A percentile compares a stretch with the other conserved stretches of the same genome.
Conservation (phyloP, 2,113 vertebrate genomes). For the Panthera uncia region DNA sequence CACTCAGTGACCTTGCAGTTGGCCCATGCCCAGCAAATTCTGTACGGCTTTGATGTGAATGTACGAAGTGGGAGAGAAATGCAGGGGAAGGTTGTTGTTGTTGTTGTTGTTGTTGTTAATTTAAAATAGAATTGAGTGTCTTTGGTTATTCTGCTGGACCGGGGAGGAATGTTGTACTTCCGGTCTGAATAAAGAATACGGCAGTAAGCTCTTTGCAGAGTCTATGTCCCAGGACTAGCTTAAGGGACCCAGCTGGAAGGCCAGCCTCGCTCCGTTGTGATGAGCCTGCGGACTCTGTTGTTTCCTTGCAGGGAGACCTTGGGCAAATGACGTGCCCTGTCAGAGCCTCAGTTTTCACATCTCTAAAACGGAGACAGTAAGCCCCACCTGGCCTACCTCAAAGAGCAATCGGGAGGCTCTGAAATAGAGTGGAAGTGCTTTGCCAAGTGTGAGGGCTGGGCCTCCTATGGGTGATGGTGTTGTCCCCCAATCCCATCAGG, state of each 20-base stretch:
- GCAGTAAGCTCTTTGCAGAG: neutral
- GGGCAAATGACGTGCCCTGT: no score
- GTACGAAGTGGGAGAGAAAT: neutral
- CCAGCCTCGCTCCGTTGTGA: neutral
- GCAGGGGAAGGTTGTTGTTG: neutral
- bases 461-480: fast-evolving
- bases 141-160: neutral
- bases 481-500: neutral
- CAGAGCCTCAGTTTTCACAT: neutral
- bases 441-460: no score
- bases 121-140: neutral
- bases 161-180: neutral
- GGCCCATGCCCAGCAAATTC: neutral
- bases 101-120: neutral
- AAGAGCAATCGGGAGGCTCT: neutral
- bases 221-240: neutral
- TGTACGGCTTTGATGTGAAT: neutral
- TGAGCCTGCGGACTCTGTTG: neutral
- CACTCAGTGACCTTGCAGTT: neutral
- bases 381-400: neutral
- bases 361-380: neutral
- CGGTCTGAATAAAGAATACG: neutral
- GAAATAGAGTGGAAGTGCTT: neutral
- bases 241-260: neutral
- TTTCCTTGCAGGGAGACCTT: neutral